phyloP scores from a whole-genome alignment of 1,140 invertebrate genomes.

The Panulirus ornatus region DNA sequence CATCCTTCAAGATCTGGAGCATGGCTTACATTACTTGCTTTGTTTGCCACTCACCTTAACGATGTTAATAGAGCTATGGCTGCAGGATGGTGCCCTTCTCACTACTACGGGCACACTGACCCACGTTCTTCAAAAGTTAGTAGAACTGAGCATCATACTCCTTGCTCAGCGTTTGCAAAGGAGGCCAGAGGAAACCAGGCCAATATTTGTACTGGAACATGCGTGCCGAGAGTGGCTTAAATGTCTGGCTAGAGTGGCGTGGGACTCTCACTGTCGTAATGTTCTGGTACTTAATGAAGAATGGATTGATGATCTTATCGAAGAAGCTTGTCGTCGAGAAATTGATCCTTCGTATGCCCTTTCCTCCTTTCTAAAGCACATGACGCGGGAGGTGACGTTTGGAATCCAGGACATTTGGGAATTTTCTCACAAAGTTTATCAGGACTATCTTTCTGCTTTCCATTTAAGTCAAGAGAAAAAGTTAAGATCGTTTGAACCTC shows the following conservation, averaged over 20 bases:
- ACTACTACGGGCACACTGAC: not conserved
- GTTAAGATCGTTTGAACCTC: too few relatives aligned
- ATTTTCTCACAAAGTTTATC: slow-evolving; percentile 18
- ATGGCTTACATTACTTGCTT: not conserved
- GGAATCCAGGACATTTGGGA: not conserved
- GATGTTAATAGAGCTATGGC: too few relatives aligned
- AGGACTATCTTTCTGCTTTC: slow-evolving; percentile 7
- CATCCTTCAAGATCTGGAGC: not conserved
- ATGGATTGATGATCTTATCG: not conserved
- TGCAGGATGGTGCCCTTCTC: not conserved
- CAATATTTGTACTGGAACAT: not conserved
- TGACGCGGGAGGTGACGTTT: not conserved
- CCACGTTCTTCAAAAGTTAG: not conserved
- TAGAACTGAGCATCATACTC: not conserved
- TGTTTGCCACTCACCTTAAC: slow-evolving; percentile 6
- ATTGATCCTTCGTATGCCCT: slow-evolving; percentile 12
- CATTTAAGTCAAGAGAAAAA: not conserved
- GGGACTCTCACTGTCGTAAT: not conserved
- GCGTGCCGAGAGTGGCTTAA: slow-evolving; percentile 15
- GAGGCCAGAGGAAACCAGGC: not conserved
- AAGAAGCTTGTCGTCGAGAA: not conserved
- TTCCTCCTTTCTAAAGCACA: not conserved
- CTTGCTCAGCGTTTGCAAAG: not conserved
- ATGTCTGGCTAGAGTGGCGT: slow-evolving; percentile 6
- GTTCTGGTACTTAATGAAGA: not conserved